phyloP scores from a whole-genome alignment of 30 jellyfish, hydroid and myxozoan genomes.

The Rhopilema esculentum region DNA sequence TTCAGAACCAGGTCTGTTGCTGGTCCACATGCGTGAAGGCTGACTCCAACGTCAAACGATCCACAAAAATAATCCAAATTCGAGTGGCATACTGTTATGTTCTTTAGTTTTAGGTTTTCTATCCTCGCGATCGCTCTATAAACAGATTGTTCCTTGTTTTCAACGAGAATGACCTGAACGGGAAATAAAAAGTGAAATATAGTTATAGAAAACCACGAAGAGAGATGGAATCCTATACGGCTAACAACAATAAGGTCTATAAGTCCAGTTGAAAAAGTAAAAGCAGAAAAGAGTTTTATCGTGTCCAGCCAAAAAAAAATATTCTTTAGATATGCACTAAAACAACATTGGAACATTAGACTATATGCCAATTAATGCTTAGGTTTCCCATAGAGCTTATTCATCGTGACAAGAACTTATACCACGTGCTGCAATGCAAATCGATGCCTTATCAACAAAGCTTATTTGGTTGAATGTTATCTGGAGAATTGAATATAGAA shows the following conservation, averaged over 20 bases:
- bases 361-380: too few relatives aligned
- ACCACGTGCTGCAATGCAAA: too few relatives aligned
- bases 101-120: conserved; percentile 38
- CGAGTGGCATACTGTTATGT: conserved; percentile 62
- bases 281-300: background rate
- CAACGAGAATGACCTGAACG: conserved; percentile 76
- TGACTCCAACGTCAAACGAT: conserved; percentile 80
- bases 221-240: background rate
- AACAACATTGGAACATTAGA: too few relatives aligned
- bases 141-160: conserved; percentile 89
- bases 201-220: background rate
- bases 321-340: too few relatives aligned
- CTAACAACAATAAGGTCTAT: background rate
- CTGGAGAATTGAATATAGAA: too few relatives aligned
- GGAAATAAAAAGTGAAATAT: background rate
- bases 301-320: too few relatives aligned
- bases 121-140: conserved; percentile 75
- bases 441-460: too few relatives aligned
- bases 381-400: too few relatives aligned
- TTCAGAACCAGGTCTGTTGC: conserved; percentile 93
- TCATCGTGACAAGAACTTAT: too few relatives aligned
- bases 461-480: too few relatives aligned
- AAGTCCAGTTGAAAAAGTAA: background rate
- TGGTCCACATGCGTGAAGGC: conserved; percentile 94
- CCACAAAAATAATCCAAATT: conserved; percentile 83